Percentiles rank a stretch among this genome's conserved stretches.
phyloP scores from a whole-genome alignment of 23 tunicate genomes.

The Styela plicata region DNA sequence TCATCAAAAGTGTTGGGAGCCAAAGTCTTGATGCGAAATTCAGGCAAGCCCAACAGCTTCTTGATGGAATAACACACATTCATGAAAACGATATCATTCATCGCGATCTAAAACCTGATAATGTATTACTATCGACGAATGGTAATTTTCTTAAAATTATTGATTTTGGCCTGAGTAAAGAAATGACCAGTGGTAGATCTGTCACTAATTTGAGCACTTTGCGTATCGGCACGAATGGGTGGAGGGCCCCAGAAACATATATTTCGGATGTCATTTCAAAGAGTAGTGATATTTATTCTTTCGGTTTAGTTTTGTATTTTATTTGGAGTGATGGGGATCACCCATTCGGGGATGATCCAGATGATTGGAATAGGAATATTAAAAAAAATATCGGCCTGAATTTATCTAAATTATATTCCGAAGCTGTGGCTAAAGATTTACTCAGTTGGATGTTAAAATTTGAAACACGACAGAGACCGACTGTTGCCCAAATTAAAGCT shows the following conservation, averaged over 20 bases:
- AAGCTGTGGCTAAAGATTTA: background rate
- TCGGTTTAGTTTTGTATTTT: background rate
- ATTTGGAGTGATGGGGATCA: too few relatives aligned
- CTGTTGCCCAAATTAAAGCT: too few relatives aligned
- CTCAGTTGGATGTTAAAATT: background rate
- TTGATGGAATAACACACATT: constrained; percentile 3
- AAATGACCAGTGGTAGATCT: background rate
- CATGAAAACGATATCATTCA: background rate
- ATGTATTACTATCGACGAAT: background rate
- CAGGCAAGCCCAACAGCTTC: background rate
- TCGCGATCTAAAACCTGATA: background rate
- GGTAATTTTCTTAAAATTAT: constrained; percentile 11
- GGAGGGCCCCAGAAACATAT: constrained; percentile 7
- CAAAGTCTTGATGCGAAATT: background rate
- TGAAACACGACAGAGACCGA: background rate
- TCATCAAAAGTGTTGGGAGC: background rate
- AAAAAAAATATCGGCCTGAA: background rate
- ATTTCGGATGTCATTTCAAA: background rate
- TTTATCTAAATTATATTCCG: background rate
- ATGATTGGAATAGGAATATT: too few relatives aligned
- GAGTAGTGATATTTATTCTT: background rate
- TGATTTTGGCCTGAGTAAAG: constrained; percentile 18
- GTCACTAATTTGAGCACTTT: too few relatives aligned
- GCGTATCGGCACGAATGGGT: too few relatives aligned
- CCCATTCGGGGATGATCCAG: too few relatives aligned